A percentile compares a stretch with the other conserved stretches of the same genome.
These are phyloP conservation scores for Solea solea DNA, from an alignment of 2,113 vertebrate genomes.

Conservation along the genomic window DNA sequence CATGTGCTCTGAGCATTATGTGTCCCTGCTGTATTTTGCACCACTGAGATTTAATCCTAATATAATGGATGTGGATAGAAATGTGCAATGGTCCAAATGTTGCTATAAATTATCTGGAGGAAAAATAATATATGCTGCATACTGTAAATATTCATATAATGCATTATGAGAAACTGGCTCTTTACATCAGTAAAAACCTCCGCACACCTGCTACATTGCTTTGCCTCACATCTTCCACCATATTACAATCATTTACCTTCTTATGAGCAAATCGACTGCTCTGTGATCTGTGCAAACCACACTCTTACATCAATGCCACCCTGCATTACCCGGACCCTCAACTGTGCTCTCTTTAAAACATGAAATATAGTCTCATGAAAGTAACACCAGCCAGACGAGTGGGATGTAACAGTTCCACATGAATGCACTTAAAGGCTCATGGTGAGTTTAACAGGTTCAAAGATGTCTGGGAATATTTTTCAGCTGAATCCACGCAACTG, in stretches of 20 bases:
- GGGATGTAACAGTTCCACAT: slow-evolving; percentile 57
- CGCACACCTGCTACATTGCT: background rate
- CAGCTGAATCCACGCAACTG: background rate
- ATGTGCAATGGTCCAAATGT: background rate
- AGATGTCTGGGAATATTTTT: slow-evolving; percentile 47
- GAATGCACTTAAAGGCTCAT: slow-evolving; percentile 48
- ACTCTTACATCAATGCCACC: slow-evolving; percentile 60
- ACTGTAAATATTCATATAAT: too few relatives aligned
- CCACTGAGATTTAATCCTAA: background rate
- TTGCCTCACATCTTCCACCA: slow-evolving; percentile 13
- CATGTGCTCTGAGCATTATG: too few relatives aligned
- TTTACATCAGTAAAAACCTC: background rate
- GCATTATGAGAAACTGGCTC: too few relatives aligned
- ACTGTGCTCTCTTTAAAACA: slow-evolving; percentile 50
- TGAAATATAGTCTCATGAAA: slow-evolving; percentile 60
- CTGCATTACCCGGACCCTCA: slow-evolving; percentile 46
- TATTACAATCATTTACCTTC: slow-evolving; percentile 36
- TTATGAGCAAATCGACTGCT: slow-evolving; percentile 20
- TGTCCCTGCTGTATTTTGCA: background rate
- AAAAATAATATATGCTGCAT: too few relatives aligned
- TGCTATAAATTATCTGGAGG: background rate
- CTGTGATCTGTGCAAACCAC: slow-evolving; percentile 54
- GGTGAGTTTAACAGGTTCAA: slow-evolving; percentile 52
- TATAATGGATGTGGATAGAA: background rate
- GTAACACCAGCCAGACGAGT: slow-evolving; percentile 63